Evolutionary conservation across 2,113 vertebrate species (phyloP).

Genomic region (Smithornis capensis): DNA sequence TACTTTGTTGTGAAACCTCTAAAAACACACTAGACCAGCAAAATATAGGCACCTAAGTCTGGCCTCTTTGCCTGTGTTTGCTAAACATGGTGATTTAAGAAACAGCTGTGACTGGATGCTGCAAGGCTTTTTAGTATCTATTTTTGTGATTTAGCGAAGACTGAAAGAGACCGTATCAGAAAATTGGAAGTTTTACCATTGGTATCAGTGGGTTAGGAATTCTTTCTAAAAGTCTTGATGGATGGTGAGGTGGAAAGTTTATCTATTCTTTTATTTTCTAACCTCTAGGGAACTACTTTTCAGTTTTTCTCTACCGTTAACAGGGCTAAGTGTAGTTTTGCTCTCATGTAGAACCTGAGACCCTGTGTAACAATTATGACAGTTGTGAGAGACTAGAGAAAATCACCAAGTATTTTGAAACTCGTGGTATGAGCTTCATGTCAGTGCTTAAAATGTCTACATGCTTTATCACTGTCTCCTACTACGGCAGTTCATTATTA

Average conservation of each 20-base stretch:
- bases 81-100: not conserved
- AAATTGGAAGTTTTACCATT: not conserved
- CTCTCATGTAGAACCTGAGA: not conserved
- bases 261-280: not conserved
- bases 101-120: not conserved
- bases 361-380: not conserved
- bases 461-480: not conserved
- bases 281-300: not conserved
- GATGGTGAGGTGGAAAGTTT: not conserved
- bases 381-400: not conserved
- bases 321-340: not conserved
- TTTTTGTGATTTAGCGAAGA: not conserved
- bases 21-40: not conserved
- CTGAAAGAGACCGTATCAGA: fast-evolving
- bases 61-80: not conserved
- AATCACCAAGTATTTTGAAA: not conserved
- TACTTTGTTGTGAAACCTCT: not conserved
- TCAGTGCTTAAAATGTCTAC: not conserved
- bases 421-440: not conserved
- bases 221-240: not conserved
- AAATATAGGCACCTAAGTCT: not conserved
- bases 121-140: fast-evolving
- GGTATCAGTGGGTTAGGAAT: not conserved
- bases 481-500: not conserved
- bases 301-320: not conserved